Percentiles rank a stretch among this genome's conserved stretches.
These are phyloP conservation scores for Macropodus opercularis DNA, from an alignment of 2,797 vertebrate species.

Conservation along the genomic window DNA sequence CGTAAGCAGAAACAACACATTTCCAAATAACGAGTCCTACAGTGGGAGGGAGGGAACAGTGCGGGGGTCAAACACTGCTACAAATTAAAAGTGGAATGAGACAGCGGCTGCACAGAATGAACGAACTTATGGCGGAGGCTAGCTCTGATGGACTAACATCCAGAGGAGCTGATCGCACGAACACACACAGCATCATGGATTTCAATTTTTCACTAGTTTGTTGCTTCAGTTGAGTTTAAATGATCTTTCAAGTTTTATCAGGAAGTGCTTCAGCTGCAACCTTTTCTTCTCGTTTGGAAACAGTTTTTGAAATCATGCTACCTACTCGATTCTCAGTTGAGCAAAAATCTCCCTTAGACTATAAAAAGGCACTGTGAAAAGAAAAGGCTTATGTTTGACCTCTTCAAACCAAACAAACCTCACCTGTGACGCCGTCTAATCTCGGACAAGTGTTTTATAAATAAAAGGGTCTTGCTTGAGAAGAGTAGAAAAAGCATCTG, in stretches of 20 bases:
- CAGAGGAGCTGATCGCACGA: conserved; percentile 36
- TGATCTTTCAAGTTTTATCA: conserved; percentile 89
- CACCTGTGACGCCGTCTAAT: conserved; percentile 31
- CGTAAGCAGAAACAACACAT: conserved; percentile 86
- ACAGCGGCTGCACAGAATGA: conserved; percentile 40
- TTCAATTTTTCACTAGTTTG: conserved; percentile 45
- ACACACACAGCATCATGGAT: conserved; percentile 70
- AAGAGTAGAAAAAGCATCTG: conserved; percentile 50
- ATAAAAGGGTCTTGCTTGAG: conserved; percentile 51
- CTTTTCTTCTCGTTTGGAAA: too few relatives aligned
- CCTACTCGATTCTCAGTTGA: conserved; percentile 50
- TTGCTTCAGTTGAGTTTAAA: conserved; percentile 45
- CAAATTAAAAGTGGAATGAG: conserved; percentile 77
- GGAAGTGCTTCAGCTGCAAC: conserved; percentile 85
- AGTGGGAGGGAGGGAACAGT: not conserved
- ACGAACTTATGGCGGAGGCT: conserved; percentile 28
- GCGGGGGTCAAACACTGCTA: conserved; percentile 17
- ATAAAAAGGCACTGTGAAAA: conserved; percentile 86
- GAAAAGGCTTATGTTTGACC: conserved; percentile 80
- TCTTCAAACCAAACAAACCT: conserved; percentile 49
- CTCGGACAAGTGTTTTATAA: conserved; percentile 42
- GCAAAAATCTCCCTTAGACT: conserved; percentile 67
- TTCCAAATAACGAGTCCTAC: conserved; percentile 77
- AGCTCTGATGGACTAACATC: conserved; percentile 43
- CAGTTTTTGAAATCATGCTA: too few relatives aligned